Evolutionary conservation across 2,888 invertebrate genomes (phyloP).

Genomic region (Temnothorax rugatulus): DNA sequence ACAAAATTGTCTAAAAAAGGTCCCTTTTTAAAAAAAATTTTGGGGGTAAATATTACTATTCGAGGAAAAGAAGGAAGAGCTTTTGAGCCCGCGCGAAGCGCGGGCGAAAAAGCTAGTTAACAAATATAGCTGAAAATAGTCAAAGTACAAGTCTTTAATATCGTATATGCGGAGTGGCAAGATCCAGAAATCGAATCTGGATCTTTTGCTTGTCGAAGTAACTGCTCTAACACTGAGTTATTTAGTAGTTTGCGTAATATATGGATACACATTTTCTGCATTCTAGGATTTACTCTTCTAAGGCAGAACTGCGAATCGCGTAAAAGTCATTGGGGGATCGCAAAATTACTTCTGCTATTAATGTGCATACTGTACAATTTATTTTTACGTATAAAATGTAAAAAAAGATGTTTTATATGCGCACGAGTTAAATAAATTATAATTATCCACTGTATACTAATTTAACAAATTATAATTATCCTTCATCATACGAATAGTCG

Average conservation of each 20-base stretch:
- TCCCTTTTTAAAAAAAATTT: too few species aligned
- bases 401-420: not conserved
- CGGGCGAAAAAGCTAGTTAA: too few species aligned
- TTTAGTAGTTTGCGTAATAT: not conserved
- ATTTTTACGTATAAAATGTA: not conserved
- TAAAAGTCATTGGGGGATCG: not conserved
- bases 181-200: too few species aligned
- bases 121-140: too few species aligned
- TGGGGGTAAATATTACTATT: too few species aligned
- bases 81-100: too few species aligned
- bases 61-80: too few species aligned
- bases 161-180: too few species aligned
- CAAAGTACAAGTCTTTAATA: too few species aligned
- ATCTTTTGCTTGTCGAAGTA: too few species aligned
- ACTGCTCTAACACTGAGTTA: too few species aligned
- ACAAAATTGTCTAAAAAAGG: too few species aligned
- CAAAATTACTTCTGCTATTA: not conserved
- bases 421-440: not conserved
- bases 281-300: not conserved
- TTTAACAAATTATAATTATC: not conserved
- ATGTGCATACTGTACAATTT: not conserved
- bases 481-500: not conserved
- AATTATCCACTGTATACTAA: not conserved
- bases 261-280: not conserved
- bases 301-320: not conserved